Conservation (phyloP, 2,113 vertebrate species). For the Catharus bicknelli region DNA sequence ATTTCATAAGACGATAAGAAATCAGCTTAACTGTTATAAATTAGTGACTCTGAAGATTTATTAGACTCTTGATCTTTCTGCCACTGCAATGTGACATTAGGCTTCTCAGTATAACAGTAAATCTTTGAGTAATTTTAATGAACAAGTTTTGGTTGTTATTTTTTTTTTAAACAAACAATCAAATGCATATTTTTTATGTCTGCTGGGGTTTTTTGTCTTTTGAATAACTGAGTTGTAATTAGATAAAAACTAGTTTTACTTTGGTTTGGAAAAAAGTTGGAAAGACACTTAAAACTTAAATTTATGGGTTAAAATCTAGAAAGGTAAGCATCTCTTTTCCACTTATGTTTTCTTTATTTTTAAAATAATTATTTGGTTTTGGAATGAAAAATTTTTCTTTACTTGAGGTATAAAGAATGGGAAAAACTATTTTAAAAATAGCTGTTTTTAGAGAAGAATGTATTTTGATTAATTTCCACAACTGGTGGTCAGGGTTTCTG, state of each 20-base stretch:
- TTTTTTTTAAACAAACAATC: no score
- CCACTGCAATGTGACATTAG: background rate
- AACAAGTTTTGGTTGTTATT: fast-evolving
- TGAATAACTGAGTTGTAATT: background rate
- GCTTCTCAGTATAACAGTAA: background rate
- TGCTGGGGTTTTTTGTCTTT: fast-evolving
- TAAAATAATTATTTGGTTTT: background rate
- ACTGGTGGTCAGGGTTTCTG: background rate
- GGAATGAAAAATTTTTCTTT: fast-evolving
- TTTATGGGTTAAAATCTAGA: background rate
- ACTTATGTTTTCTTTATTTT: background rate
- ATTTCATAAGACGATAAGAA: background rate
- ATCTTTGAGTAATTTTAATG: background rate
- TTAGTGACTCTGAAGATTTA: background rate
- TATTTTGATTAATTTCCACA: background rate
- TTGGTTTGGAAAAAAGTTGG: background rate
- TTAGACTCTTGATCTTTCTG: background rate
- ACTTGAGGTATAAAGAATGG: background rate
- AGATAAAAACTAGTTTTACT: background rate
- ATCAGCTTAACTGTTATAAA: background rate
- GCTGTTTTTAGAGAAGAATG: background rate
- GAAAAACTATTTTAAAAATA: background rate
- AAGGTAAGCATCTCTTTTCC: background rate
- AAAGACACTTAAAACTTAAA: background rate
- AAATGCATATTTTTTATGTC: no score